These are phyloP conservation scores for Drosophila longiperda DNA, from an alignment of 2,888 invertebrate genomes.

Conservation along the genomic window DNA sequence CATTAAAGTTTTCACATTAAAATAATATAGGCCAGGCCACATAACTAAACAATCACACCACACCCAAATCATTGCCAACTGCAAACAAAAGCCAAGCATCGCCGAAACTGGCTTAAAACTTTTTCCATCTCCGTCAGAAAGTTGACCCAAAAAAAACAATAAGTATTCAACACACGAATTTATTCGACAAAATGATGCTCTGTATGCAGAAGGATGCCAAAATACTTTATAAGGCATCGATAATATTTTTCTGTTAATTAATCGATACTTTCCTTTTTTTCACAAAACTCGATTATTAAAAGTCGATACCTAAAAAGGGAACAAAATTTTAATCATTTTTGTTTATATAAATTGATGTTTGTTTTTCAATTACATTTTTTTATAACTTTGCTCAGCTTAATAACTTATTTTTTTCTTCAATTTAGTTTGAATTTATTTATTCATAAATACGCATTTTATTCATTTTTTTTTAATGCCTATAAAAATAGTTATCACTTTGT, in stretches of 20 bases:
- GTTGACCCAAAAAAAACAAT: slow-evolving; percentile 30
- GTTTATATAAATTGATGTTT: not conserved
- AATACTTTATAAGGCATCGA: not conserved
- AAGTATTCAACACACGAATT: not conserved
- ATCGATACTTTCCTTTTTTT: not conserved
- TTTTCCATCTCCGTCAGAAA: slow-evolving; percentile 64
- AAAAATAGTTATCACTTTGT: not conserved
- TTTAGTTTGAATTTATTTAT: not conserved
- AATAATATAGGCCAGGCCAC: slow-evolving; percentile 38
- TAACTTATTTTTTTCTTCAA: not conserved
- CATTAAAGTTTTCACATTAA: slow-evolving; percentile 76
- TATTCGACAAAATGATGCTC: not conserved
- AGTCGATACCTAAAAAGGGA: not conserved
- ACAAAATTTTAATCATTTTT: no score
- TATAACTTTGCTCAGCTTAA: not conserved
- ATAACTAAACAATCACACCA: slow-evolving; percentile 43
- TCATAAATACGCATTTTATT: not conserved
- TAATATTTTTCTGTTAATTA: not conserved
- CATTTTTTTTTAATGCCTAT: not conserved
- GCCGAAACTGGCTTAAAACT: slow-evolving; percentile 55
- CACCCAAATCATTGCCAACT: slow-evolving; percentile 45
- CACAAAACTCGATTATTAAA: not conserved
- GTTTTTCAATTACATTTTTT: not conserved
- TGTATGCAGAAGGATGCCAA: not conserved
- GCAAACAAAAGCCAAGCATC: slow-evolving; percentile 25